Evolutionary conservation across 2,113 vertebrate species (phyloP).

Genomic region (Steatornis caripensis): DNA sequence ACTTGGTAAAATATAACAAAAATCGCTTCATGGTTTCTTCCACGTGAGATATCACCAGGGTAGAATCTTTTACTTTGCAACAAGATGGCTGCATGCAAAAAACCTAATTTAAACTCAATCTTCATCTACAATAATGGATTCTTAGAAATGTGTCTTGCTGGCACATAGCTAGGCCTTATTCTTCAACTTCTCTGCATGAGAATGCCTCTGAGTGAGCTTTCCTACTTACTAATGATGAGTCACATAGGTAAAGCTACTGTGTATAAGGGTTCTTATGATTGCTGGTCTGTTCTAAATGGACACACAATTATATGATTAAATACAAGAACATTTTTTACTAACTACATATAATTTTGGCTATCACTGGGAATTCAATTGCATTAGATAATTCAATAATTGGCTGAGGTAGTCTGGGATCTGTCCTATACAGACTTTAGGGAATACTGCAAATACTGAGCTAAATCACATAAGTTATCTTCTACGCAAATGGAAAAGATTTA

Average conservation of each 20-base stretch:
- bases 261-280: conserved; percentile 28
- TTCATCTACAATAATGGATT: background rate
- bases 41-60: background rate
- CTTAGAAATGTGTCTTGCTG: background rate
- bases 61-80: background rate
- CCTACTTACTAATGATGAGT: background rate
- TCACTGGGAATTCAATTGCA: conserved; percentile 48
- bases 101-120: background rate
- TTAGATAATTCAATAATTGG: conserved; percentile 36
- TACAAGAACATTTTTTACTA: conserved; percentile 46
- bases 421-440: background rate
- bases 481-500: background rate
- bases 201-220: background rate
- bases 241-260: conserved; percentile 39
- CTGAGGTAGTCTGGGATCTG: conserved; percentile 2
- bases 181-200: background rate
- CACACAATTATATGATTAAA: conserved; percentile 59
- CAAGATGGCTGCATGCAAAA: background rate
- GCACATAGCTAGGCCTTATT: background rate
- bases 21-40: background rate
- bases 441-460: background rate
- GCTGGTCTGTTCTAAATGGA: conserved; percentile 39
- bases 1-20: background rate
- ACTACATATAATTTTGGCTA: conserved; percentile 37
- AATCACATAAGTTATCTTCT: background rate